Evolutionary conservation across 1,140 invertebrate species (phyloP).

Genomic region (Littorina saxatilis): DNA sequence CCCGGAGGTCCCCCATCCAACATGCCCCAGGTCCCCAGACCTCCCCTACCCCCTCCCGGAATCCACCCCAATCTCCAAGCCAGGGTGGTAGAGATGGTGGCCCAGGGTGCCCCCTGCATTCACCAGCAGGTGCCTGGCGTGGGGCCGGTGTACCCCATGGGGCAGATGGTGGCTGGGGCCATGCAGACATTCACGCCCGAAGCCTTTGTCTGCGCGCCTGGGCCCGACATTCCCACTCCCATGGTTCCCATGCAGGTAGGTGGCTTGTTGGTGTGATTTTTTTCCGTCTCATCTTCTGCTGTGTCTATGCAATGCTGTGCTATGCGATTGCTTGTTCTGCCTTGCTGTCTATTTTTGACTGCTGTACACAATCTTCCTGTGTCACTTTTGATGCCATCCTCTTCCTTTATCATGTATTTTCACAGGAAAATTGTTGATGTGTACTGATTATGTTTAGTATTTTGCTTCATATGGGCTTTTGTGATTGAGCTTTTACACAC

Average conservation of each 20-base stretch:
- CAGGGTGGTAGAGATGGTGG: not conserved
- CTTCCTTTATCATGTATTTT: too few relatives aligned
- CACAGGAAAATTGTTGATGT: too few relatives aligned
- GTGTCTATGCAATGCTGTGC: too few relatives aligned
- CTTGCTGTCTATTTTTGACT: too few relatives aligned
- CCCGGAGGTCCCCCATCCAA: not conserved
- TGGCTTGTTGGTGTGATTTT: too few relatives aligned
- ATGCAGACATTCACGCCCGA: not conserved
- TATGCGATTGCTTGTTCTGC: too few relatives aligned
- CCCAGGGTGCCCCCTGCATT: not conserved
- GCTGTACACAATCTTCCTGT: too few relatives aligned
- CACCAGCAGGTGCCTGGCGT: not conserved
- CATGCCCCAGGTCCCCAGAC: not conserved
- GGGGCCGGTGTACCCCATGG: not conserved
- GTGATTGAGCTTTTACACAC: too few relatives aligned
- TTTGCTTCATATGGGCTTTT: too few relatives aligned
- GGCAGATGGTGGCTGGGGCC: not conserved
- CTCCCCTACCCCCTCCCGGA: not conserved
- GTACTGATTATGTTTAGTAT: too few relatives aligned
- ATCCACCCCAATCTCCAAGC: not conserved
- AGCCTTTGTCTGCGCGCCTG: not conserved
- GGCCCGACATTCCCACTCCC: not conserved
- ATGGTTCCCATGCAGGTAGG: slow-evolving; percentile 23
- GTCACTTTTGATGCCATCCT: too few relatives aligned
- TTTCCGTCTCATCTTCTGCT: not conserved